Percentiles rank a stretch among this genome's conserved stretches.
These are phyloP conservation scores for Meghimatium bilineatum DNA, from an alignment of 2,888 invertebrate species.

Conservation along the genomic window DNA sequence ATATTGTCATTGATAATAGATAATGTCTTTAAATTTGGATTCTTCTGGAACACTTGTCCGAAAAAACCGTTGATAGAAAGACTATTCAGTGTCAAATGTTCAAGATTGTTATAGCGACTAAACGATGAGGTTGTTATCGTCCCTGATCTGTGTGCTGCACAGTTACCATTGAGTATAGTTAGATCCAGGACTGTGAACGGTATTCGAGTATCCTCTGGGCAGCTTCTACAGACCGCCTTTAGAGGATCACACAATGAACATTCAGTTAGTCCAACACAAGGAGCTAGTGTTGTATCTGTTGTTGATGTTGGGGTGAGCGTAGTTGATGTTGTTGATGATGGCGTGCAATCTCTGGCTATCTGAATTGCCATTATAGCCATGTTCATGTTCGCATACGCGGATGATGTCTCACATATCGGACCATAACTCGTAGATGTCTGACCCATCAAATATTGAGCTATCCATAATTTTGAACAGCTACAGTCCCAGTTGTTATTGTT, in stretches of 20 bases:
- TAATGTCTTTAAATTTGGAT: slow-evolving; percentile 11
- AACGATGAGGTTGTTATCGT: neutral
- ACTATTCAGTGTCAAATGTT: slow-evolving; percentile 1
- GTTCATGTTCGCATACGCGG: slow-evolving; percentile 49
- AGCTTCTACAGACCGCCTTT: neutral
- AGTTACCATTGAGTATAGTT: neutral
- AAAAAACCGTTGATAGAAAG: neutral
- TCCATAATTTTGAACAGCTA: slow-evolving; percentile 62
- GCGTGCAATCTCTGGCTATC: slow-evolving; percentile 52
- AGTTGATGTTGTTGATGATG: slow-evolving; percentile 51
- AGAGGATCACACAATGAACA: neutral
- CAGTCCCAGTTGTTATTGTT: slow-evolving; percentile 56
- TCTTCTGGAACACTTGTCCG: neutral
- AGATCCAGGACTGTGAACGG: slow-evolving; percentile 2
- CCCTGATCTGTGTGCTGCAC: neutral
- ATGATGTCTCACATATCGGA: slow-evolving; percentile 56
- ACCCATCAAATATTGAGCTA: slow-evolving; percentile 46
- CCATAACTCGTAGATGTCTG: neutral
- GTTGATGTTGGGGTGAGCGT: slow-evolving; percentile 37
- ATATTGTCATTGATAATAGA: slow-evolving; percentile 13
- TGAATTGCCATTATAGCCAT: slow-evolving; percentile 48
- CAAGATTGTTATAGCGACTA: neutral
- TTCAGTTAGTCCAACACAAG: neutral
- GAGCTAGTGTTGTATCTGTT: neutral
- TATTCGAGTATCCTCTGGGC: neutral